Percentiles rank a stretch among this genome's conserved stretches.
Evolutionary conservation across 2,888 invertebrate species (phyloP).

Genomic region (Brachypalpus laphriformis): DNA sequence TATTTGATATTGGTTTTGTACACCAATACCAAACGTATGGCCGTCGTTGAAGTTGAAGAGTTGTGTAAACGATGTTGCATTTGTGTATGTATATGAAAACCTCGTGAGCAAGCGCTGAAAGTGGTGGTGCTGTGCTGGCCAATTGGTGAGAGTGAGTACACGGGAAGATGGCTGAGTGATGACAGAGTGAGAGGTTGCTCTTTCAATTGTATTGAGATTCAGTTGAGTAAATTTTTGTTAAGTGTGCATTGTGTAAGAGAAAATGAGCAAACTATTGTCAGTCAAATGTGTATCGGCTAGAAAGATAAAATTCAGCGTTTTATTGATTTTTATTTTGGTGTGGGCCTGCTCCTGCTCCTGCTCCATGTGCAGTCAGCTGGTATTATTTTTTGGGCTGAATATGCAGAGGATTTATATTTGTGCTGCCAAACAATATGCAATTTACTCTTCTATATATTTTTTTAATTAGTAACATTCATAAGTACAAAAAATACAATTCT

Average conservation of each 20-base stretch:
- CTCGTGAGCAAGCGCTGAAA: slow-evolving; percentile 71
- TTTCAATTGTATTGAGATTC: slow-evolving; percentile 19
- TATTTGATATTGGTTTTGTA: slow-evolving; percentile 69
- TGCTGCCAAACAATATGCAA: slow-evolving; percentile 1
- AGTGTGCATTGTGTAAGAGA: slow-evolving; percentile 18
- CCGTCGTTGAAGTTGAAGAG: background rate
- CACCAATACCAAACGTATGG: slow-evolving; percentile 24
- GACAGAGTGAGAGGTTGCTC: background rate
- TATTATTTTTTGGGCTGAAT: slow-evolving; percentile 37
- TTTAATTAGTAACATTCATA: too few relatives aligned
- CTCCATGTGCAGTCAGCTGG: slow-evolving; percentile 59
- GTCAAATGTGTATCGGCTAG: slow-evolving; percentile 47
- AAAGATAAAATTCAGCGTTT: slow-evolving; percentile 48
- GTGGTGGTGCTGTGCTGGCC: slow-evolving; percentile 38
- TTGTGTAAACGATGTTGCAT: slow-evolving; percentile 12
- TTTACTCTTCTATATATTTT: background rate
- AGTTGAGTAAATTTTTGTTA: slow-evolving; percentile 22
- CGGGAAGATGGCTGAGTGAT: slow-evolving; percentile 16
- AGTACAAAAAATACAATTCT: too few relatives aligned
- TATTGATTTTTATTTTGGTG: slow-evolving; percentile 65
- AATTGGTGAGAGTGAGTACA: slow-evolving; percentile 18
- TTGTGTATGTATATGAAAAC: slow-evolving; percentile 29
- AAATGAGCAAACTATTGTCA: slow-evolving; percentile 25
- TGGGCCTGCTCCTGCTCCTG: background rate
- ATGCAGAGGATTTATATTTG: background rate